A percentile compares a stretch with the other conserved stretches of the same genome.
phyloP scores from a whole-genome alignment of 1,140 invertebrate species.

The Temnothorax curvispinosus region DNA sequence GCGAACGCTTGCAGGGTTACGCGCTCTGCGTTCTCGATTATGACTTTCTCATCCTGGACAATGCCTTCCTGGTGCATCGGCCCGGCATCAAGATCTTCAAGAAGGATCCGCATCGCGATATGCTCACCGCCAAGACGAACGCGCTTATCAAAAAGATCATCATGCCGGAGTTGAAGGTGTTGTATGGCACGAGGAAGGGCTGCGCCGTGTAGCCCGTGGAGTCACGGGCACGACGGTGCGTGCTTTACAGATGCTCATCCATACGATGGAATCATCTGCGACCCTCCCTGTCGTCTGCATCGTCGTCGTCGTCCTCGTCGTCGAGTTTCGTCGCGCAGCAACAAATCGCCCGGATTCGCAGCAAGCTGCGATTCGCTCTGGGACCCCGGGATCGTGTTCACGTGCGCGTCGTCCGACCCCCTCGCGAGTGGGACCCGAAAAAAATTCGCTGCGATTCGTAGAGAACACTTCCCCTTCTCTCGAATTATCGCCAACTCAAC shows the following conservation, averaged over 20 bases:
- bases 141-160: constrained; percentile 93
- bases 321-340: background rate
- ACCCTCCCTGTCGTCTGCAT: constrained; percentile 19
- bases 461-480: background rate
- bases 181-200: constrained; percentile 92
- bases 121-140: constrained; percentile 92
- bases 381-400: background rate
- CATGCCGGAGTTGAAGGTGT: constrained; percentile 92
- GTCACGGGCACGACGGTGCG: constrained; percentile 59
- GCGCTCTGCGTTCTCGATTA: constrained; percentile 94
- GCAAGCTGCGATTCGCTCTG: background rate
- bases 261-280: constrained; percentile 1
- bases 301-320: constrained; percentile 4
- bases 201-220: constrained; percentile 90
- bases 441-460: constrained; percentile 38
- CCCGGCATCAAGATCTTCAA: constrained; percentile 94
- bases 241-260: constrained; percentile 49
- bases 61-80: constrained; percentile 95
- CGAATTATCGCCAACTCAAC: constrained; percentile 57
- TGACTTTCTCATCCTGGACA: constrained; percentile 95
- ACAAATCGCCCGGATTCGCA: background rate
- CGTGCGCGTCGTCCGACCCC: background rate
- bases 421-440: background rate
- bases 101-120: constrained; percentile 91
- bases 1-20: constrained; percentile 90